Conservation (phyloP, 2,797 vertebrate species). For the Sternotherus odoratus region DNA sequence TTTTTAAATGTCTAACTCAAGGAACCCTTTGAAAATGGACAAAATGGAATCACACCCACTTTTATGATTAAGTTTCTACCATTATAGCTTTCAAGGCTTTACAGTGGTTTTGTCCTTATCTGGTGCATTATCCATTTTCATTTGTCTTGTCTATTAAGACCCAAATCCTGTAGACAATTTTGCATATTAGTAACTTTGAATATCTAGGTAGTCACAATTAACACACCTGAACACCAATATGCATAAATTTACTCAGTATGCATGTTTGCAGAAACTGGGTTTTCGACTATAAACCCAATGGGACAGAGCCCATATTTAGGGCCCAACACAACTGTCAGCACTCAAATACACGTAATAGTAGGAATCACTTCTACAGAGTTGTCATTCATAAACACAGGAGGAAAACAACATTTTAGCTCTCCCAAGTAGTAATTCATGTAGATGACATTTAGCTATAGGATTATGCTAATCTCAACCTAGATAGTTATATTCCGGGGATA, state of each 20-base stretch:
- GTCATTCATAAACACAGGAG: conserved; percentile 33
- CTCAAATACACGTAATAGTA: neutral
- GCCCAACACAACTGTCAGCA: conserved; percentile 4
- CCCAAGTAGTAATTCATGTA: neutral
- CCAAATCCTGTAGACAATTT: neutral
- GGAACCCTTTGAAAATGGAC: neutral
- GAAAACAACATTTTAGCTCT: conserved; percentile 4
- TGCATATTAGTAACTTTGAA: conserved; percentile 18
- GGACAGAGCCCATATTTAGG: neutral
- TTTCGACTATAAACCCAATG: neutral
- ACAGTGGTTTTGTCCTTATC: neutral
- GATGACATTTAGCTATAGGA: conserved; percentile 5
- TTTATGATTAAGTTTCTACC: conserved; percentile 6
- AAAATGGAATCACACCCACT: neutral
- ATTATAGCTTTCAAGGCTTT: neutral
- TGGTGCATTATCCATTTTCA: neutral
- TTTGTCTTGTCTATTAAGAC: neutral
- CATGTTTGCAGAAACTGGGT: conserved; percentile 1
- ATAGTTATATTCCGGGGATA: neutral
- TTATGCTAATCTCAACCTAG: conserved; percentile 15
- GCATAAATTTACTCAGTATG: neutral
- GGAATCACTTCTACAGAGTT: neutral
- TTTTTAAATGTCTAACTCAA: neutral
- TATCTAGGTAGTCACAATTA: neutral
- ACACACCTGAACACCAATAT: neutral